Base-by-base conservation (phyloP, 1,140 invertebrate genomes). In the Nephila pilipes region DNA sequence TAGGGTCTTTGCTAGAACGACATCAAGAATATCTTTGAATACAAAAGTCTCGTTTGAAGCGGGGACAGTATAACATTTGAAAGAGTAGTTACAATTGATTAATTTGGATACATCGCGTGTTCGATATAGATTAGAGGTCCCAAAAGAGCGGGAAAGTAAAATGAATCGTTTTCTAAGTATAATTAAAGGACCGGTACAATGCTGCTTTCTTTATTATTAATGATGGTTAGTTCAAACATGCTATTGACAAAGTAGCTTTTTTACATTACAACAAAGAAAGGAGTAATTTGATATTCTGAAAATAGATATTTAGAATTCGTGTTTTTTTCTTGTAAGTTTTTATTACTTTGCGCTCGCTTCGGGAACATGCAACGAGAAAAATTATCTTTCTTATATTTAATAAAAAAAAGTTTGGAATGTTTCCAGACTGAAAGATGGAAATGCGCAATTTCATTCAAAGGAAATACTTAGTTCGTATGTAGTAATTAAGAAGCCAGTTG, bases 271-370 rank as follows among this genome's bases (percentile, higher is more conserved):
- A 18, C 29, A 36, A 75, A 36, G 69, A 75, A 75, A 75, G 22
- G 18, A 32, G 69, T 36, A 75, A 75, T 75, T 75, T 36, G 29
- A 75, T 36, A 75, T 36, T 1, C 69, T 18, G 69, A 75, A 75
- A 75, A 75, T 75, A 32, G 29, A 75, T 75, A 75, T 75, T 75
- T 75, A 75, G 69, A 29, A 29, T 25, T 25, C 69, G 69, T 75
- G 29, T 32, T 75, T 29, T 8, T 75, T 8, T 29, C 58, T 20
- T 20, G 22, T 60, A 22, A 18, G 0, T 18, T 60, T 58, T 60
- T 60, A 60, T 60, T 60, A 16, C 22, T 60, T 58, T 60, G 46
- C 6, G 12, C 46, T 10, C 12, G 46, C 46, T 46, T 46, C 46
- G 46, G 12, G 46, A 46, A 46, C 46, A 46, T 46, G 46, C 46